These are phyloP conservation scores for Pseudotriccus pelzelni DNA, from an alignment of 2,797 vertebrate genomes.

Conservation along the genomic window DNA sequence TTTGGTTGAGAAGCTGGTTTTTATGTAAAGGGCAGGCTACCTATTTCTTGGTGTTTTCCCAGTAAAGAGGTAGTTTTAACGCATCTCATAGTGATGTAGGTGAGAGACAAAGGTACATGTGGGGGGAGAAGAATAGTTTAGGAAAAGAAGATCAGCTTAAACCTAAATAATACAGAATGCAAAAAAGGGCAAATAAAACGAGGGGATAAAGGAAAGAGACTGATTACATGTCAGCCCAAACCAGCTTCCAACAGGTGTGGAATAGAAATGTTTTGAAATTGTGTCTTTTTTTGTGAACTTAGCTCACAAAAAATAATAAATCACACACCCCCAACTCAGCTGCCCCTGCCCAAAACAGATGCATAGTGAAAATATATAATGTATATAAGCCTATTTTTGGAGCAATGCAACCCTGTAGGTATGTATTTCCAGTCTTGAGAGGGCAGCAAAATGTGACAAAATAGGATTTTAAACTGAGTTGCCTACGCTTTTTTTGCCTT, in stretches of 20 bases:
- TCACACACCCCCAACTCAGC: neutral
- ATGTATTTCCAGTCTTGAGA: neutral
- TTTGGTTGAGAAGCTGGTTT: neutral
- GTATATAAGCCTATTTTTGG: neutral
- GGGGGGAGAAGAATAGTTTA: neutral
- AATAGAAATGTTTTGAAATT: neutral
- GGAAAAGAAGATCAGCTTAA: neutral
- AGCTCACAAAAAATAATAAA: neutral
- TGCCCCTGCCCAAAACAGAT: neutral
- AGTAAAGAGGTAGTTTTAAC: neutral
- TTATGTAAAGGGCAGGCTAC: neutral
- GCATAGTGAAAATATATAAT: neutral
- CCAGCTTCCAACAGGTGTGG: neutral
- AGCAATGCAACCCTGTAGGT: neutral
- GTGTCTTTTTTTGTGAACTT: neutral
- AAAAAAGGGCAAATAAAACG: neutral
- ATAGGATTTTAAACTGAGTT: neutral
- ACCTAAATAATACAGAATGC: neutral
- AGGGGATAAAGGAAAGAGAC: neutral
- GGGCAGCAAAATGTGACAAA: neutral
- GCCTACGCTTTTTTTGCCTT: neutral
- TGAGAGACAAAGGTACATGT: neutral
- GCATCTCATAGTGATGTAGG: neutral
- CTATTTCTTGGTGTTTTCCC: neutral
- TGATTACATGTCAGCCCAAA: neutral